Conservation (phyloP, 2,797 vertebrate species). For the Amblyopsis hoosieri region DNA sequence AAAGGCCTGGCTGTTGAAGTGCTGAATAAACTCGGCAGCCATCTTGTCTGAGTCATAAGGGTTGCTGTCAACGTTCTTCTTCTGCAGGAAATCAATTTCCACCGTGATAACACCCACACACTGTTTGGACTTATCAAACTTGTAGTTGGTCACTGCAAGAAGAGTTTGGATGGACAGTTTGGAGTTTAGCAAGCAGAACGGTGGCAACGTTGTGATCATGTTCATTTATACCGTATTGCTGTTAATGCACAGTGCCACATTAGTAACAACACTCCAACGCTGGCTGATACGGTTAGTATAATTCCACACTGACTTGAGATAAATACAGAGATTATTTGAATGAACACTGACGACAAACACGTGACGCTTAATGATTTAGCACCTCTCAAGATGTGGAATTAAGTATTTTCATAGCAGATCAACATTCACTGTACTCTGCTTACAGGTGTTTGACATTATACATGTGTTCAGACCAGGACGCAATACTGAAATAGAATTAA, state of each 20-base stretch:
- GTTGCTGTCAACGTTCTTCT: constrained; percentile 91
- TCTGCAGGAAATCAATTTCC: constrained; percentile 95
- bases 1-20: constrained; percentile 92
- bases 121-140: constrained; percentile 89
- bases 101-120: constrained; percentile 89
- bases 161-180: background rate
- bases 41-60: constrained; percentile 93
- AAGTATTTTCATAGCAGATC: background rate
- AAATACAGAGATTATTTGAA: background rate
- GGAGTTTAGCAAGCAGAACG: background rate
- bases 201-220: background rate
- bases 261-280: background rate
- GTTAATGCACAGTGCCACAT: background rate
- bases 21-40: constrained; percentile 89
- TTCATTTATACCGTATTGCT: background rate
- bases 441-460: background rate
- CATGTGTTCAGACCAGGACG: background rate
- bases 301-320: background rate
- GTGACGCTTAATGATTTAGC: background rate
- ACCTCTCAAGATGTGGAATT: background rate
- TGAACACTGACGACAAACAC: background rate
- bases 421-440: background rate
- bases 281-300: background rate
- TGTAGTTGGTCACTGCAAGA: constrained; percentile 82
- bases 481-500: too few species aligned